These are phyloP conservation scores for Sphenodon punctatus DNA, from an alignment of 2,797 vertebrate species.

Conservation along the genomic window DNA sequence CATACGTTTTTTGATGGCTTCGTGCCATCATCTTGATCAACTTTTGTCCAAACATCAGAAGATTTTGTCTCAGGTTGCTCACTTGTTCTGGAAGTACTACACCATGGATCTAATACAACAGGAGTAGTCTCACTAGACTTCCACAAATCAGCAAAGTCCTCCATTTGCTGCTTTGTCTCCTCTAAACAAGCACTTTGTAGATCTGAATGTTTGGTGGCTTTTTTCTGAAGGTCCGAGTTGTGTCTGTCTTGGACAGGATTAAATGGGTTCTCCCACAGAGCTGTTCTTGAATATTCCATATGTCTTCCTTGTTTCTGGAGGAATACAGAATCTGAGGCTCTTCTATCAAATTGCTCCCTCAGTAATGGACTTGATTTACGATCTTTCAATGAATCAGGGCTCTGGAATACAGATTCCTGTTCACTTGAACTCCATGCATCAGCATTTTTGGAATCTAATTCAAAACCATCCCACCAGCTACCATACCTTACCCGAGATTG, in stretches of 20 bases:
- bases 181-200: slow-evolving; percentile 40
- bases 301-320: slow-evolving; percentile 63
- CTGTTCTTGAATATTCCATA: slow-evolving; percentile 44
- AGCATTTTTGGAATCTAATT: slow-evolving; percentile 76
- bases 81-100: slow-evolving; percentile 15
- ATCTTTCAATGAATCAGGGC: slow-evolving; percentile 76
- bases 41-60: slow-evolving; percentile 63
- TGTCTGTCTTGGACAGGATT: slow-evolving; percentile 26
- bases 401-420: slow-evolving; percentile 77
- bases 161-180: slow-evolving; percentile 55
- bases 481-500: slow-evolving; percentile 74
- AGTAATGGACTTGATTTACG: slow-evolving; percentile 53
- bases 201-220: background rate
- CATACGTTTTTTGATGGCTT: slow-evolving; percentile 57
- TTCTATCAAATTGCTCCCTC: slow-evolving; percentile 58
- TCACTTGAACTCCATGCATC: slow-evolving; percentile 79
- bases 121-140: slow-evolving; percentile 39
- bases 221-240: slow-evolving; percentile 20
- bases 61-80: slow-evolving; percentile 8
- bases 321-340: slow-evolving; percentile 72
- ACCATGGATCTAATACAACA: slow-evolving; percentile 61
- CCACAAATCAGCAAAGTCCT: slow-evolving; percentile 69
- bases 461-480: slow-evolving; percentile 88
- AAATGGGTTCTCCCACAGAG: slow-evolving; percentile 62
- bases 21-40: slow-evolving; percentile 55